Conservation (phyloP, 2,888 invertebrate genomes). For the Acanthoscelides obtectus region DNA sequence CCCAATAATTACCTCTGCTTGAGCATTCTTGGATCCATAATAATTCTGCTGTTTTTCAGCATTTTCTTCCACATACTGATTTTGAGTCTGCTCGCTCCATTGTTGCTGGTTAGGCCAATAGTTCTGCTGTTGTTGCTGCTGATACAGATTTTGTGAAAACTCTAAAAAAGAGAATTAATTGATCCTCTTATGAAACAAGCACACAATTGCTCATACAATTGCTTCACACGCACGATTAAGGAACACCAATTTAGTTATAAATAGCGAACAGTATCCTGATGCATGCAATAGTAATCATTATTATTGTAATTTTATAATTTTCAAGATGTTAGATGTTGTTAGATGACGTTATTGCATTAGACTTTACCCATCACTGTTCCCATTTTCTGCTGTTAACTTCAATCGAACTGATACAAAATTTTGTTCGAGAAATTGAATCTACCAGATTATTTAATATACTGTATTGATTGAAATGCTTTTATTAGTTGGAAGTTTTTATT, state of each 20-base stretch:
- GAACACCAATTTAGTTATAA: too few relatives aligned
- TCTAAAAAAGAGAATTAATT: slow-evolving; percentile 6
- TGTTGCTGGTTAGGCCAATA: slow-evolving; percentile 35
- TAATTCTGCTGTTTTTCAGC: slow-evolving; percentile 34
- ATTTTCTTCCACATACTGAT: slow-evolving; percentile 34
- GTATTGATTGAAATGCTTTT: not conserved
- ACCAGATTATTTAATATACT: too few relatives aligned
- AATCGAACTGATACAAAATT: too few relatives aligned
- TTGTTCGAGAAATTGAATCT: too few relatives aligned
- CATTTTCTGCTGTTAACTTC: too few relatives aligned
- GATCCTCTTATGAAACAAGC: slow-evolving; percentile 6
- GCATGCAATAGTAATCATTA: too few relatives aligned
- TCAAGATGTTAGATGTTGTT: too few relatives aligned
- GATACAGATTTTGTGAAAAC: slow-evolving; percentile 29
- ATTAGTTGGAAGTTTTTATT: not conserved
- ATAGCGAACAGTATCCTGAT: too few relatives aligned
- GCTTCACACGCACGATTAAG: too few relatives aligned
- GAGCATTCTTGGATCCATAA: slow-evolving; percentile 38
- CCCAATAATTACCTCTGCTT: slow-evolving; percentile 39
- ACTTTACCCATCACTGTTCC: too few relatives aligned
- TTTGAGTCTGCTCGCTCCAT: slow-evolving; percentile 30
- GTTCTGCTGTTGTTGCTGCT: slow-evolving; percentile 30
- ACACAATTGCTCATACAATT: not conserved
- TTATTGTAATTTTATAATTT: too few relatives aligned
- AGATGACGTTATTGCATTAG: too few relatives aligned